Base-by-base conservation (phyloP, 2,797 vertebrate genomes). In the Mycteria americana region DNA sequence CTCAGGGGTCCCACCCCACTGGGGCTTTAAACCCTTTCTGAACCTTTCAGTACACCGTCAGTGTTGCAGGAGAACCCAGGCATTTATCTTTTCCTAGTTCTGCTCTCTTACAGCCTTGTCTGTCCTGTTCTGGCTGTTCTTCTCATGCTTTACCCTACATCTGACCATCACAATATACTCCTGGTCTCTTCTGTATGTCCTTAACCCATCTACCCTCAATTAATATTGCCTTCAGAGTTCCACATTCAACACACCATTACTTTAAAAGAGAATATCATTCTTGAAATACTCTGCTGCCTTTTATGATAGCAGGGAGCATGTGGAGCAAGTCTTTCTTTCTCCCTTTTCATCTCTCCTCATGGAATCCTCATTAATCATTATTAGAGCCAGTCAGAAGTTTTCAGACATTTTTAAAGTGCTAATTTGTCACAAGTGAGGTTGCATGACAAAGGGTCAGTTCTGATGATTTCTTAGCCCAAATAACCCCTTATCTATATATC, bases 321-420 rank as follows among this genome's bases (percentile, higher is more conserved):
- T 74, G 25, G 35, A 94, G 13, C 0, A 0, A 87, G 64, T 60
- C n/a, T 79, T 88, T 68, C 67, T 82, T 89, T 85, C 62, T 72
- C 22, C 24, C 57, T 95, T 97, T 95, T 93, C 51, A 81, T 81
- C 60, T 83, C 51, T 73, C 23, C 78, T 93, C 46, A 57, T 88
- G 17, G 94, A 94, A 75, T 72, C 41, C 79, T 91, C 80, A 87
- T 87, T 94, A 89, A 87, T 85, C 84, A 63, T 89, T 87, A 80
- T 69, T 72, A 92, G 54, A 80, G 46, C 41, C 19, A 80, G 85
- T n/a, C 57, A 86, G 62, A 92, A 88, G 22, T 74, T 78, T 84
- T 78, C 89, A 84, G 73, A 64, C 60, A 35, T 89, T 93, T 97
- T 86, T 39, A 57, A 87, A 87, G 35, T 64, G 60, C 84, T 91